Base-by-base conservation (phyloP, 2,797 vertebrate genomes). In the Parauchenoglanis ngamensis region DNA sequence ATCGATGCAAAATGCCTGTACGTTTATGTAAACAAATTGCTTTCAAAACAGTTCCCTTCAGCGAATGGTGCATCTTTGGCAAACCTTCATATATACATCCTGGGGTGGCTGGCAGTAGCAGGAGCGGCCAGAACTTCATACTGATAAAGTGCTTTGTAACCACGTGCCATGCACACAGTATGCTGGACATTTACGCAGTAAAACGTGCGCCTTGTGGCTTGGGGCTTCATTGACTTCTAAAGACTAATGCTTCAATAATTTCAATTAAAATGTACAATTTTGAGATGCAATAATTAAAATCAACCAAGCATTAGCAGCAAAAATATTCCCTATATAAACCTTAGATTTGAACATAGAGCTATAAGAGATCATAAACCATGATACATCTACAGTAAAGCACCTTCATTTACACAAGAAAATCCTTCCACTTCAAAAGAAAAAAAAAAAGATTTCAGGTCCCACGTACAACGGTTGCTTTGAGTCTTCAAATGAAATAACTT, bases 61-160 rank as follows among this genome's bases (percentile, higher is more conserved):
- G 46, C 19, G 87, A 52, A 65, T 52, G 19, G 84, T 65, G 84
- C 86, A 90, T 81, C 44, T 88, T 81, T 84, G 86, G 73, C 85
- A 88, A 86, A 72, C 81, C 85, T 83, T 91, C 88, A 90, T 67
- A 83, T 70, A 40, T 54, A 54, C 49, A 68, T 35, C 67, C 88
- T 40, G 63, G 89, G 90, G 79, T 86, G 86, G 73, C 90, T 89
- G 91, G 89, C 90, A 92, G 91, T 85, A 90, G 84, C 89, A 87
- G 59, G 87, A 85, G 78, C 83, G 86, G 90, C 40, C 86, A 77
- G 90, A 93, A 89, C 91, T 92, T 92, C 93, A 91, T 93, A 92
- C 93, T 90, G 92, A 95, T 95, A 97, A 98, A 98, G 97, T 97
- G 98, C 97, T 97, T 96, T 44, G 94, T 93, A 95, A 90, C 94